Evolutionary conservation across 2,797 vertebrate species (phyloP), one percentile per base, ranked within the genome.

Genomic region (Bufotes viridis): DNA sequence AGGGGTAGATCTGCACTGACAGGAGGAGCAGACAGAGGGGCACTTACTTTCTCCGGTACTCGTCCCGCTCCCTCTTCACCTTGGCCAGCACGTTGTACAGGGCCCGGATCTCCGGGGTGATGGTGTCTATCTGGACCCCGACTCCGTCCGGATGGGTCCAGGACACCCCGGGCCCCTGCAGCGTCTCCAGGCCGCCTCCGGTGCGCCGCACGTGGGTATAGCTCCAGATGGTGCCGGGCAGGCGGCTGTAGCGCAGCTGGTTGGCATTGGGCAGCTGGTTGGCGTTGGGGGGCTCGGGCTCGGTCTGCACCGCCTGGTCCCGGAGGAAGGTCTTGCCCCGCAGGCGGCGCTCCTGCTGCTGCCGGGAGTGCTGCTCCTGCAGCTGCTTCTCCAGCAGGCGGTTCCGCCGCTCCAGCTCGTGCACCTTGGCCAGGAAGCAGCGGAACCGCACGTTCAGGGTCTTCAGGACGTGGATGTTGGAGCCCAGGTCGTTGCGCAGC

Each of bases 341-440:
- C 76, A 92, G 79, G 22, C 92, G 95, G 87, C 89, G 96, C 93
- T 92, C 96, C 91, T 94, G 92, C 67, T 94, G 94, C 92, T 93
- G 91, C 93, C 94, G 94, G 92, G 1, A 2, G 55, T 72, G 20
- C 14, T 94, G 94, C 88, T 94, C 92, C 94, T 97, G 96, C 90
- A 99, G 95, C 93, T 98, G 97, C 91, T 94, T 95, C 95, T 99
- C 98, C 94, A 99, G 94, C 90, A 98, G 95, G 89, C 96, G 96
- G 96, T 99, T 99, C 42, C 97, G 95, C 90, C 98, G 94, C 93
- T 99, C 98, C 91, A 99, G 94, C 75, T 99, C 98, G 86, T 99
- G 98, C 55, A 99, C 98, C 91, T 98, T 98, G 91, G 98, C 98
- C 24, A 99, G 94, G 93, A 99, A 99, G 94, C 98, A 98, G 90